A percentile compares a stretch with the other conserved stretches of the same genome.
These are phyloP conservation scores for Anolis apletophallus DNA, from an alignment of 2,797 vertebrate species.

Conservation along the genomic window DNA sequence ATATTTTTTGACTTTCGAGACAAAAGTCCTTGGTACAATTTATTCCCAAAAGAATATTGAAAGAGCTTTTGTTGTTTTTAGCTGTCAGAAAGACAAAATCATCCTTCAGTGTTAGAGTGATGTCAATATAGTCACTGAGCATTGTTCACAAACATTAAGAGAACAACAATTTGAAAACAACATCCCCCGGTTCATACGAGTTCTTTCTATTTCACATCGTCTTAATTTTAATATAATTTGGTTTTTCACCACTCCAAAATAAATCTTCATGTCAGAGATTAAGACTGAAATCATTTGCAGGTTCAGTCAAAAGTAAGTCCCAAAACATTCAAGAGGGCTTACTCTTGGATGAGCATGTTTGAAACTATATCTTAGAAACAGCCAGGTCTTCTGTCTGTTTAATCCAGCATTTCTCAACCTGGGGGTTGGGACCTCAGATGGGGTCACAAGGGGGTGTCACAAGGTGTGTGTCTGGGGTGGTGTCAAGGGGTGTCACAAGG, in stretches of 20 bases:
- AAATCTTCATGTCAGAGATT: neutral
- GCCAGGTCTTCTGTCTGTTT: neutral
- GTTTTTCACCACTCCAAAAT: neutral
- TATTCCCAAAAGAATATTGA: constrained; percentile 39
- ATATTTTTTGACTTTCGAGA: constrained; percentile 37
- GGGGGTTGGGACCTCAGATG: too few relatives aligned
- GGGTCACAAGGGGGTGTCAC: too few relatives aligned
- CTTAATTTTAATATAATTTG: neutral
- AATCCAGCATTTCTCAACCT: too few relatives aligned
- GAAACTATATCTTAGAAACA: neutral
- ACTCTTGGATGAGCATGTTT: neutral
- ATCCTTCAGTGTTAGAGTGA: constrained; percentile 33
- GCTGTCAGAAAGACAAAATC: constrained; percentile 39
- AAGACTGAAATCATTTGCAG: neutral
- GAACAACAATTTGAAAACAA: neutral
- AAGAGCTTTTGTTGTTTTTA: constrained; percentile 49
- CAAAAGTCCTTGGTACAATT: constrained; percentile 52
- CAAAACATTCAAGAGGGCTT: neutral
- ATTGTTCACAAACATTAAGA: neutral
- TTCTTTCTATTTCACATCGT: too few relatives aligned
- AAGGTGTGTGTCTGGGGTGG: too few relatives aligned
- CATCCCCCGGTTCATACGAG: neutral
- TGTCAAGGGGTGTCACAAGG: too few relatives aligned
- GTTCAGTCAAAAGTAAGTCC: neutral
- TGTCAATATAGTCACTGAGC: constrained; percentile 42